Evolutionary conservation across 2,888 invertebrate genomes (phyloP), one percentile per base, ranked within the genome.

Genomic region (Germaria angustata): DNA sequence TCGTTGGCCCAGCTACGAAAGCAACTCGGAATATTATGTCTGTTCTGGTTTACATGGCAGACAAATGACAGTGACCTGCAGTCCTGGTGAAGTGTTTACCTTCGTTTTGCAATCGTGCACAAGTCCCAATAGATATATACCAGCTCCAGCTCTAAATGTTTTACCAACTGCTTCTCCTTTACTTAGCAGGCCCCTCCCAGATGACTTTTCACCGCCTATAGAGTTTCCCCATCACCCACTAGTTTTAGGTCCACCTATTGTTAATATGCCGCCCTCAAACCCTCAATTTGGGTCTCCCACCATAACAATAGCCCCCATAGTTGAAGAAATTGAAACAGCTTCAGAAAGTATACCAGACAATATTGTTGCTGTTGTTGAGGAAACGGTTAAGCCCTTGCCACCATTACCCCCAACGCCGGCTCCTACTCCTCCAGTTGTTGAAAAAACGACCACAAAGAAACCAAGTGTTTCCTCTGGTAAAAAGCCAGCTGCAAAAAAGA

Each of bases 1-100:
- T 28, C 87, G 91, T 72, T 91, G 90, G 90, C 91, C 91, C 2
- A 88, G 88, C 84, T 91, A 90, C 61, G 85, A 87, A 46, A 87
- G 90, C 84, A 87, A 85, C 69, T 86, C 88, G 9, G 86, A 86
- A 77, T 91, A 89, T 81, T 89, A 85, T 73, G 86, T 88, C 24
- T 91, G 91, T 71, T 84, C 85, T 49, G 81, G 85, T 1, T 57
- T 88, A 46, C 86, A 84, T 15, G 89, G 87, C 24, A 85, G 73
- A 53, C 86, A 86, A 51, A 24, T 87, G 75, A 86, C 85, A 15
- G 84, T 89, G 34, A 84, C 80, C 51, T 91, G 91, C 59, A 86
- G 87, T 13, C 68, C 86, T 32, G 91, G 90, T 2, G 87, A 89
- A 72, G 80, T 88, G 2, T 91, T 91, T 84, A 86, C 88, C 46